These are phyloP conservation scores for Pseudomyrmex cubaensis DNA, from an alignment of 1,140 invertebrate species.

Conservation along the genomic window DNA sequence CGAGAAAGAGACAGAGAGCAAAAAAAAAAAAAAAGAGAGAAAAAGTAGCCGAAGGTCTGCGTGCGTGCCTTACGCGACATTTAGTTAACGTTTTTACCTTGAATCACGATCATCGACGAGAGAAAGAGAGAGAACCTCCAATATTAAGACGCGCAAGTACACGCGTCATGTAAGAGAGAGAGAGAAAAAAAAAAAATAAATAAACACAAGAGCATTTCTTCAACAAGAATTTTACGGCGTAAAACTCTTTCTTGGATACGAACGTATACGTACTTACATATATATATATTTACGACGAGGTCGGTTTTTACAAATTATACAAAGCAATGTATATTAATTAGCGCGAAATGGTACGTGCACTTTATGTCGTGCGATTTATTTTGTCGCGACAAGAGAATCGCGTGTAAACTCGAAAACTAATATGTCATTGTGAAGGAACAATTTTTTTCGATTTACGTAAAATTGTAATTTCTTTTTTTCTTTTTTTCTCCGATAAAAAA, in stretches of 20 bases:
- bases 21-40: background rate
- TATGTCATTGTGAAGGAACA: too few species aligned
- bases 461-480: background rate
- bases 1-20: too few species aligned
- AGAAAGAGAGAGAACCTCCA: too few species aligned
- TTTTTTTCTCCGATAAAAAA: background rate
- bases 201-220: background rate
- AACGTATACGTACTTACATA: too few species aligned
- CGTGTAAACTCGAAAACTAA: too few species aligned
- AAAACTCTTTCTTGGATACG: background rate
- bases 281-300: too few species aligned
- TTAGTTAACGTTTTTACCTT: conserved; percentile 17
- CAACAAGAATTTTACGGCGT: background rate
- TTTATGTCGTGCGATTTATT: too few species aligned
- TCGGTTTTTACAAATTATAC: too few species aligned
- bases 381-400: too few species aligned
- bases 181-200: background rate
- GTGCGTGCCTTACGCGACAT: background rate
- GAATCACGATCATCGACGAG: background rate
- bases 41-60: background rate
- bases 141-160: background rate
- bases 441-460: background rate
- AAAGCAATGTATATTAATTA: too few species aligned
- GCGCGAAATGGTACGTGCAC: too few species aligned
- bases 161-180: too few species aligned